Conservation (phyloP, 2,113 vertebrate genomes). For the Tragelaphus scriptus region DNA sequence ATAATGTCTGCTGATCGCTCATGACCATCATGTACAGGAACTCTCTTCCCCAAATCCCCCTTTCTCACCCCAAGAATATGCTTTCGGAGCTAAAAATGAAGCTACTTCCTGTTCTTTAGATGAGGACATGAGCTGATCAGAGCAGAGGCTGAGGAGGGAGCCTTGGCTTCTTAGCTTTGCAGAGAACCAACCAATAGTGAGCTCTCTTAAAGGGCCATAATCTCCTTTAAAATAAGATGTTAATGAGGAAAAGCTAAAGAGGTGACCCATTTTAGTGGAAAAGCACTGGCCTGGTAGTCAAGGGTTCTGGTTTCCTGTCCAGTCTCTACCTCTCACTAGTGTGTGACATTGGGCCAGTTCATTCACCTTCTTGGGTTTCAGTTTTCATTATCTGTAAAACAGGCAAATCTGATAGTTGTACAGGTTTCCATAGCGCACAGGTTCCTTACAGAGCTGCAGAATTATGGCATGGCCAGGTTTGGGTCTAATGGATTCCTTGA, state of each 20-base stretch:
- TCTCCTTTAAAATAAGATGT: neutral
- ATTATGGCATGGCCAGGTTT: neutral
- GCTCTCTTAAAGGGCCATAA: neutral
- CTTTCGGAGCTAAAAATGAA: conserved; percentile 49
- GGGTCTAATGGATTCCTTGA: neutral
- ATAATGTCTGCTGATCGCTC: conserved; percentile 1
- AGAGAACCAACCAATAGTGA: neutral
- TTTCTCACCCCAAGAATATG: conserved; percentile 36
- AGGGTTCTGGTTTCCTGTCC: neutral
- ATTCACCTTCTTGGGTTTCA: neutral
- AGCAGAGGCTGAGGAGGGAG: neutral
- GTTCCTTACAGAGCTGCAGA: neutral
- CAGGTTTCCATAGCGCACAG: neutral
- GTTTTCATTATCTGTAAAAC: neutral
- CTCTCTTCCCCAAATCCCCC: conserved; percentile 43
- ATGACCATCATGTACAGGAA: conserved; percentile 29
- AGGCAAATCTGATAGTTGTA: neutral
- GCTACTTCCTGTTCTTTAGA: conserved; percentile 53
- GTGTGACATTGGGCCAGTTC: neutral
- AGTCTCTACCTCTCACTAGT: neutral
- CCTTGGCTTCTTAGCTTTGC: neutral
- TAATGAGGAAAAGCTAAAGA: neutral
- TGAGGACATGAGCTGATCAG: neutral
- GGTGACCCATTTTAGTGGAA: neutral
- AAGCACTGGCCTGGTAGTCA: neutral